Evolutionary conservation across 2,888 invertebrate species (phyloP), one percentile per base, ranked within the genome.

Genomic region (Amaurobius ferox): DNA sequence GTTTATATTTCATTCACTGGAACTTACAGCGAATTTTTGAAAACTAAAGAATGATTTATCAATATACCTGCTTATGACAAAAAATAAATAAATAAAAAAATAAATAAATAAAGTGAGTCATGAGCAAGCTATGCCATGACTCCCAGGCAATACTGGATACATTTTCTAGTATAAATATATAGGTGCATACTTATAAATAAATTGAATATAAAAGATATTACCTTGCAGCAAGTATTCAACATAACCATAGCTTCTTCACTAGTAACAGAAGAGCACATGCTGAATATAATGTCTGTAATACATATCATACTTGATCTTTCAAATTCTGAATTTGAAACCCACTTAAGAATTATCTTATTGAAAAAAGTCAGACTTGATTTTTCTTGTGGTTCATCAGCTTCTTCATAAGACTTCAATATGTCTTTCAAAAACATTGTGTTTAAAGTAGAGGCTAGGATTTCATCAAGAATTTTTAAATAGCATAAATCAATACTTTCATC

Each of bases 171-270:
- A n/a, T n/a, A n/a, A n/a, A n/a, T n/a, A n/a, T n/a, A n/a, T n/a
- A n/a, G n/a, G n/a, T n/a, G n/a, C n/a, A n/a, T n/a, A n/a, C n/a
- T n/a, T n/a, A n/a, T n/a, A n/a, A n/a, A n/a, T n/a, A n/a, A n/a
- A n/a, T n/a, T n/a, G n/a, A n/a, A n/a, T n/a, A n/a, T 16, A 44
- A 44, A 55, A 55, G 1, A 6, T 1, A 55, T 79, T 81, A 87
- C 87, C 74, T 80, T 28, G 40, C 73, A 79, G 26, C 72, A 72
- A 55, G 29, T 61, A 39, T 85, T 66, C 30, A 86, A 61, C 26
- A 80, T 64, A 13, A 23, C 30, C 48, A 40, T n/a, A 23, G 74
- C 87, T 19, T 88, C 78, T 68, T 89, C 89, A 16, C 86, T 83
- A 28, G 88, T 74, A 19, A 85, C 28, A 77, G 32, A 71, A 23